Evolutionary conservation across 2,113 vertebrate species (phyloP), one percentile per base, ranked within the genome.

Genomic region (Xiphias gladius): DNA sequence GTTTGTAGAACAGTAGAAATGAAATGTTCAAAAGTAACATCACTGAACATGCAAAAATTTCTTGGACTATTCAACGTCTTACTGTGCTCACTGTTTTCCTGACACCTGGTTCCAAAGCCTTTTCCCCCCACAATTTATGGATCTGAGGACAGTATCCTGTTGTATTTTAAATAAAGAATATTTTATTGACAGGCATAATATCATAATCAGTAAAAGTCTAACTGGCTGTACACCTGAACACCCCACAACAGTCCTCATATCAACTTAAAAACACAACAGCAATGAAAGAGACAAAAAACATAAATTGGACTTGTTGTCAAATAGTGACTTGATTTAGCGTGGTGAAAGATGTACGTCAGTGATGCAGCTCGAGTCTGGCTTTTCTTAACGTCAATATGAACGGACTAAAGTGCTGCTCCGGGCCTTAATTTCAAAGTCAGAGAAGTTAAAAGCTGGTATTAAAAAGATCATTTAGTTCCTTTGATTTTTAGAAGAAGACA

Each of bases 21-120:
- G 10, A 80, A 35, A 73, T 22, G 48, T 50, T 58, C 20, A 37
- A 73, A 66, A 80, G 54, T 24, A 68, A 41, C n/a, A 13, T 24
- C 12, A 41, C 5, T 37, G 17, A 3, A 57, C 32, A 55, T 14
- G 16, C 1, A 67, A 43, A 66, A 50, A 13, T 65, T 46, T 17
- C 48, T 65, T 24, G 28, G 48, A 12, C 58, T 32, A n/a, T 73
- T 63, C 19, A 50, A 7, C 7, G 37, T 48, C 7, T 48, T 48
- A 10, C 13, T 62, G n/a, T 28, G 12, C 12, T 39, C 12, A 30
- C 7, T 22, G 30, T 52, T 78, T 69, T 43, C 35, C 62, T 57
- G 7, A n/a, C 7, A 24, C 41, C 20, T 6, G 64, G 20, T 32
- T 28, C 64, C 20, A 58, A 46, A 58, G 20, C 39, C 8, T 64